phyloP scores from a whole-genome alignment of 1,140 invertebrate species.

The Helicoverpa zea region DNA sequence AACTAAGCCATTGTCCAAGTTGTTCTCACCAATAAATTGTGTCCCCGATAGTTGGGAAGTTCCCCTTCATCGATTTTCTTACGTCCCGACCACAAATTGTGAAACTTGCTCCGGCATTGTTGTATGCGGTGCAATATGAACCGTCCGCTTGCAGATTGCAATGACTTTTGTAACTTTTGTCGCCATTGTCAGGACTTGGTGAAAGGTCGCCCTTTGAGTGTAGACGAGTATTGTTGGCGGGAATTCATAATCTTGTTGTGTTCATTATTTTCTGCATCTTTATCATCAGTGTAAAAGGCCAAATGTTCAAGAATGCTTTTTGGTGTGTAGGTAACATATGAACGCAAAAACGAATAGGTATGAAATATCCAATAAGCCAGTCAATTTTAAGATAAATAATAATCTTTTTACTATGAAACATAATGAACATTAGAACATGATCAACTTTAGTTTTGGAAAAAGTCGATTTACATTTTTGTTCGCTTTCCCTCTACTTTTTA shows the following conservation, averaged over 20 bases:
- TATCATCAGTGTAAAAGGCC: too few relatives aligned
- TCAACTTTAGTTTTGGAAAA: too few relatives aligned
- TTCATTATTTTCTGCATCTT: not conserved
- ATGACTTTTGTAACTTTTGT: constrained; percentile 54
- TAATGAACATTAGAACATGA: too few relatives aligned
- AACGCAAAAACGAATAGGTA: too few relatives aligned
- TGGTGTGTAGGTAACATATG: too few relatives aligned
- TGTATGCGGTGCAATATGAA: constrained; percentile 48
- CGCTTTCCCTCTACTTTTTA: too few relatives aligned
- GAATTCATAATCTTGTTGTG: not conserved
- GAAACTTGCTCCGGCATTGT: constrained; percentile 57
- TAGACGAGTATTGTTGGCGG: not conserved
- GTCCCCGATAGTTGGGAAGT: constrained; percentile 51
- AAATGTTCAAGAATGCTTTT: too few relatives aligned
- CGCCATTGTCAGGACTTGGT: constrained; percentile 24
- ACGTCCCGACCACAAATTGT: constrained; percentile 60
- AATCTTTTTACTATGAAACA: too few relatives aligned
- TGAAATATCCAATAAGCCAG: too few relatives aligned
- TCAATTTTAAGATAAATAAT: too few relatives aligned
- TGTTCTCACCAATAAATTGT: constrained; percentile 58
- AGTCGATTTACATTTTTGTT: too few relatives aligned
- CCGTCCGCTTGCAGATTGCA: constrained; percentile 52
- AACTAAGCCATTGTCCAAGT: constrained; percentile 61
- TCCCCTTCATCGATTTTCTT: constrained; percentile 59
- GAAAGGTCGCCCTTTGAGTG: constrained; percentile 17